These are phyloP conservation scores for Camponotus floridanus DNA, from an alignment of 1,140 invertebrate genomes.

Conservation along the genomic window DNA sequence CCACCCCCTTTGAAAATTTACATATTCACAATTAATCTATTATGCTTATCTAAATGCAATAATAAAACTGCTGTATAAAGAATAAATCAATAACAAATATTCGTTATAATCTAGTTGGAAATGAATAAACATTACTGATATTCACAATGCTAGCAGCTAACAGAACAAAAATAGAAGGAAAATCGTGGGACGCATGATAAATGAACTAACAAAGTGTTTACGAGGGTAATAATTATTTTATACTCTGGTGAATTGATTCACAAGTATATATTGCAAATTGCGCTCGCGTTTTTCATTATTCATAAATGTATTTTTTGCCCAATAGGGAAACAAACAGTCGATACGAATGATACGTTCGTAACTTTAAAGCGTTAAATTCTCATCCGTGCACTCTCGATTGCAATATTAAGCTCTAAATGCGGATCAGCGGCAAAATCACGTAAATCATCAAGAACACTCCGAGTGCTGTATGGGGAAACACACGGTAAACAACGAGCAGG, in stretches of 20 bases:
- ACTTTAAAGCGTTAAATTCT: background rate
- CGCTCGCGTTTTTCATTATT: background rate
- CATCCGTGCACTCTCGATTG: background rate
- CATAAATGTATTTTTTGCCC: background rate
- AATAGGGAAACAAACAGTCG: background rate
- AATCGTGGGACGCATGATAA: background rate
- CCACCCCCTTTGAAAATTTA: background rate
- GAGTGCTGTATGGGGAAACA: conserved; percentile 24
- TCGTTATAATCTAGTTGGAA: conserved; percentile 3
- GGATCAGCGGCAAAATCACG: conserved; percentile 36
- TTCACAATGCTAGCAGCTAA: background rate
- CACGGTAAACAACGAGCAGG: conserved; percentile 42
- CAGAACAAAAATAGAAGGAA: background rate
- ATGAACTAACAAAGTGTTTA: background rate
- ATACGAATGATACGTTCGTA: background rate
- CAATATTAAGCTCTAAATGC: conserved; percentile 16
- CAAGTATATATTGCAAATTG: too few species aligned
- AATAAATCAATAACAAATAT: conserved; percentile 10
- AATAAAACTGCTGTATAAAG: conserved; percentile 7
- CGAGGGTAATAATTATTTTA: too few species aligned
- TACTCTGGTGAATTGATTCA: too few species aligned
- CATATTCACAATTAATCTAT: background rate
- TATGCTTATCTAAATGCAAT: background rate
- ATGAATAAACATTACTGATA: background rate
- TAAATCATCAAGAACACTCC: conserved; percentile 58